Base-by-base conservation (phyloP, 1,140 invertebrate genomes). In the Chelonus insularis region DNA sequence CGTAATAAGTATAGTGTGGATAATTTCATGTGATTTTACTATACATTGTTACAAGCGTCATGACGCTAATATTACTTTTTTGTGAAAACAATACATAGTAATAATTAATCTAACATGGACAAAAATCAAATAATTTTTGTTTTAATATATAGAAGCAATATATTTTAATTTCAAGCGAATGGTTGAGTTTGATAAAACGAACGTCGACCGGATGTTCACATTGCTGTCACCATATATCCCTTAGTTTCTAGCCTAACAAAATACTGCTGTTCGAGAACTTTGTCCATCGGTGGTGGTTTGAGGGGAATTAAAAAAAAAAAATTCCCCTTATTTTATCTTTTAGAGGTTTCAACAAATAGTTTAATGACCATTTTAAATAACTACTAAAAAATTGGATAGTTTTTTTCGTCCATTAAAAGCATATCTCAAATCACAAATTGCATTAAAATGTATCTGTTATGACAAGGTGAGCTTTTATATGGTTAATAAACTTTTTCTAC, bases 1-100 rank as follows among this genome's bases (percentile, higher is more conserved):
- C 37, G 23, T 60, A 60, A 60, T 60, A 20, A 16, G 43, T 45
- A 39, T 20, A 39, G 14, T 36, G 1, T 32, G 9, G n/a, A 55
- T 34, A 39, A 23, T 48, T 55, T 55, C 36, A 55, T 34, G 34
- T 12, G 34, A 55, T 39, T 55, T 37, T 55, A 3, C n/a, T n/a
- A n/a, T n/a, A n/a, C 18, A 39, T 20, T 18, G 16, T 32, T 16
- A 51, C 29, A 52, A 37, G 6, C 12, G 25, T 29, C 25, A 29
- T 29, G 3, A 7, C 25, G 3, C 7, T 4, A 29, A 29, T 3
- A 29, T 29, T 29, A 29, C 3, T 29, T 29, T 29, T 4, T 7
- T 29, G 25, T 29, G 25, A 29, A 29, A 29, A n/a, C n/a, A 39
- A n/a, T 39, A 11, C 3, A 39, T 14, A 39, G n/a, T n/a, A 47